phyloP scores from a whole-genome alignment of 2,113 vertebrate genomes.

The Otus sunia region DNA sequence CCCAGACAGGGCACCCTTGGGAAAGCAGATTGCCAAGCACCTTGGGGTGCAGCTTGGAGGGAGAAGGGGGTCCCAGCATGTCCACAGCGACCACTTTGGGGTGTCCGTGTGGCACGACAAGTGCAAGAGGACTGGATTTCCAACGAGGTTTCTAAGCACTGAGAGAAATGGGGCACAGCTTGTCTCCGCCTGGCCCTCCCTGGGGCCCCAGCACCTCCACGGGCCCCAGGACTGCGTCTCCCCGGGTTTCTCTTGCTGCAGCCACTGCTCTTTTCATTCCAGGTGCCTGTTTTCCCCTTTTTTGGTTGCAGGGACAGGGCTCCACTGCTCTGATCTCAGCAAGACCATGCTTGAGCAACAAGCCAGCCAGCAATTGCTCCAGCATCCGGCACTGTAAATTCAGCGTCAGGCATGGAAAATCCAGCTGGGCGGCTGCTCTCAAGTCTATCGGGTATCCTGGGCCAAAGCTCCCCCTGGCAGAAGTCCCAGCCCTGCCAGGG shows the following conservation, averaged over 20 bases:
- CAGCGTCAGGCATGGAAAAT: background rate
- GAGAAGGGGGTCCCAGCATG: background rate
- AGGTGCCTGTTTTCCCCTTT: fast-evolving
- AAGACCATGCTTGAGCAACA: fast-evolving
- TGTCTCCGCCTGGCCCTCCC: fast-evolving
- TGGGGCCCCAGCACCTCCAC: background rate
- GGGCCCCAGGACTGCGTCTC: fast-evolving
- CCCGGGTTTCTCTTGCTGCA: background rate
- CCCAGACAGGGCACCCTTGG: background rate
- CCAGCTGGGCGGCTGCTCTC: background rate
- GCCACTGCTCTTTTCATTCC: background rate
- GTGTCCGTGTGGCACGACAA: fast-evolving
- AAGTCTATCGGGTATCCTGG: background rate
- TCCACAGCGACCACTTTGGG: fast-evolving
- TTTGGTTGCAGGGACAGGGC: background rate
- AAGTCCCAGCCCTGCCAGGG: background rate
- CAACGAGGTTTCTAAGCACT: fast-evolving
- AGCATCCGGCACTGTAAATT: background rate
- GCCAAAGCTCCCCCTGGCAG: background rate
- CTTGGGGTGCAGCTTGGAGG: background rate
- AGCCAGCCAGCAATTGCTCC: background rate
- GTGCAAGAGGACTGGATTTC: background rate
- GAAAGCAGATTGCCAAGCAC: background rate
- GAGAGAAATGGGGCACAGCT: fast-evolving
- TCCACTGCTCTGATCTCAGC: background rate